Percentiles rank a stretch among this genome's conserved stretches.
phyloP scores from a whole-genome alignment of 2,888 invertebrate genomes.

The Lymantria monacha region DNA sequence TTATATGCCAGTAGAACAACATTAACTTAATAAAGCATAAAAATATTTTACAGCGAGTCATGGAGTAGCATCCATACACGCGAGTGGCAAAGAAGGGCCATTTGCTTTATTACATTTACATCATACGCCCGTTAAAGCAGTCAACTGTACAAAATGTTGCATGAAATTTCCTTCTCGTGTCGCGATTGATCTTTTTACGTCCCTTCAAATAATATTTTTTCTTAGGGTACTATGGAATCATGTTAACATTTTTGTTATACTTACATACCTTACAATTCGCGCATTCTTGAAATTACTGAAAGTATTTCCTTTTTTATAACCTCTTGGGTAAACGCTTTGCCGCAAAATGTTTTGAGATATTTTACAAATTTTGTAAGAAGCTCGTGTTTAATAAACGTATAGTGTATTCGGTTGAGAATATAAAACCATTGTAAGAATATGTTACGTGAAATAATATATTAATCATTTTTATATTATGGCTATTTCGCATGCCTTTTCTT shows the following conservation, averaged over 20 bases:
- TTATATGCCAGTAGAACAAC: slow-evolving; percentile 31
- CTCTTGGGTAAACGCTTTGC: slow-evolving; percentile 1
- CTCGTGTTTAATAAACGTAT: not conserved
- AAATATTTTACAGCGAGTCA: slow-evolving; percentile 58
- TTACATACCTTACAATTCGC: slow-evolving; percentile 15
- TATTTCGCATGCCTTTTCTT: too few relatives aligned
- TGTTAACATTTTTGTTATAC: slow-evolving; percentile 15
- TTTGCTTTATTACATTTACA: slow-evolving; percentile 75
- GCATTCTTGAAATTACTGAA: slow-evolving; percentile 6
- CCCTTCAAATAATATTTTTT: slow-evolving; percentile 24
- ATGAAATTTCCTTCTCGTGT: slow-evolving; percentile 48
- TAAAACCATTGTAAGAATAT: not conserved
- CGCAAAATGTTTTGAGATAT: not conserved
- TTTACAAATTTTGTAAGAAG: not conserved
- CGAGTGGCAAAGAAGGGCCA: slow-evolving; percentile 57
- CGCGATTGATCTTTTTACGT: slow-evolving; percentile 42
- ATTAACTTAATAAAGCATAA: slow-evolving; percentile 60
- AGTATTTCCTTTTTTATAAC: slow-evolving; percentile 4
- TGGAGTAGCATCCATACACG: slow-evolving; percentile 53
- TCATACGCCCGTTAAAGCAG: slow-evolving; percentile 64
- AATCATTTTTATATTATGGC: too few relatives aligned
- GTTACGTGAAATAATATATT: not conserved
- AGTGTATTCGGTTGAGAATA: not conserved
- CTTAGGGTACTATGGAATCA: slow-evolving; percentile 11
- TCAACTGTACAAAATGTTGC: slow-evolving; percentile 64